Evolutionary conservation across 2,888 invertebrate species (phyloP).

Genomic region (Bursaphelenchus okinawaensis): DNA sequence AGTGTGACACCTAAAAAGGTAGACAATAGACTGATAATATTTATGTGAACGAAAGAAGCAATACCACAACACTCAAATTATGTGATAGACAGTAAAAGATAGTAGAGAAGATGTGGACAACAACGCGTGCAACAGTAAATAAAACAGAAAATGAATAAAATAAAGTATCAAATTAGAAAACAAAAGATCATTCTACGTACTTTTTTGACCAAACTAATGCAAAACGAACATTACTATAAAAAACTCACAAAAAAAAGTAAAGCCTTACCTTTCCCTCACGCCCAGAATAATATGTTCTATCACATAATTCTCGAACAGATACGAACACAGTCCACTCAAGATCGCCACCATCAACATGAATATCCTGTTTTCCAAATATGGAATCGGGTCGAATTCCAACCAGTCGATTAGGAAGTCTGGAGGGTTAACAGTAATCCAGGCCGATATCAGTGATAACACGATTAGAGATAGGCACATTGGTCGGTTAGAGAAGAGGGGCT

Average conservation of each 20-base stretch:
- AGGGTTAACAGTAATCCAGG: constrained; percentile 32
- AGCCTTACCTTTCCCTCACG: constrained; percentile 43
- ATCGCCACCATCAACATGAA: constrained; percentile 38
- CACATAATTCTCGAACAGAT: constrained; percentile 39
- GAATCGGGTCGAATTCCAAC: constrained; percentile 47
- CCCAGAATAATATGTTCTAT: constrained; percentile 43
- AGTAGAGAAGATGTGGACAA: too few relatives aligned
- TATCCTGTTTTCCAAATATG: constrained; percentile 40
- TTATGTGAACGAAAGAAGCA: too few relatives aligned
- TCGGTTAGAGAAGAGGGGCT: constrained; percentile 64
- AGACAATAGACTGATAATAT: too few relatives aligned
- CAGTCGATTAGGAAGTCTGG: constrained; percentile 35
- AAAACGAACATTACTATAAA: background rate
- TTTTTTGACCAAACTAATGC: background rate
- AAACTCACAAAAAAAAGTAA: constrained; percentile 1
- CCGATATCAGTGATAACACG: constrained; percentile 33
- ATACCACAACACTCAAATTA: too few relatives aligned
- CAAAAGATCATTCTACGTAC: background rate
- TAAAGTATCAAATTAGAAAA: too few relatives aligned
- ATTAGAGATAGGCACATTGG: constrained; percentile 38
- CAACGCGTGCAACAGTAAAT: too few relatives aligned
- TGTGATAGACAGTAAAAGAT: too few relatives aligned
- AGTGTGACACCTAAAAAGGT: too few relatives aligned
- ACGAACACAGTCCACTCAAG: constrained; percentile 36
- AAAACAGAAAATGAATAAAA: too few relatives aligned